Evolutionary conservation across 64 coral and sea anemone species (phyloP).

Genomic region (Dendronephthya gigantea): DNA sequence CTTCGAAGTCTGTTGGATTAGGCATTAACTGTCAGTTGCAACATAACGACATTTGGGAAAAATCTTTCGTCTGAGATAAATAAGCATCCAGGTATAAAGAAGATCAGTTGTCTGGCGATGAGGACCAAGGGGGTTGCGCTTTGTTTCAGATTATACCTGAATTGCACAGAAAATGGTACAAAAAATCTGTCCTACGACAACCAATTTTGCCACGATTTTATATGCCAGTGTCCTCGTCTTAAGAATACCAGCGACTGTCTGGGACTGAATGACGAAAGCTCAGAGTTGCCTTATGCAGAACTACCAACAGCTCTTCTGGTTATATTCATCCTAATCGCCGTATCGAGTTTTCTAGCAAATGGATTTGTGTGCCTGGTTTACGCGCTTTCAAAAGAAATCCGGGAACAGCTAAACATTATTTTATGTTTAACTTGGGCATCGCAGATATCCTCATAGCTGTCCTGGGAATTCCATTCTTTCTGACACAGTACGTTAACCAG

Average conservation of each 20-base stretch:
- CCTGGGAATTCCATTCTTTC: not conserved
- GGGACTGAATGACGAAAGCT: not conserved
- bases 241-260: not conserved
- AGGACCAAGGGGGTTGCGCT: too few species aligned
- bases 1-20: too few species aligned
- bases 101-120: too few species aligned
- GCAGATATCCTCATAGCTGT: not conserved
- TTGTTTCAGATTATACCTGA: not conserved
- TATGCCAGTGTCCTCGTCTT: too few species aligned
- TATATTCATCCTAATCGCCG: not conserved
- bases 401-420: constrained; percentile 6
- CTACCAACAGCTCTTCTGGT: not conserved
- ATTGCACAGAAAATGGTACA: not conserved
- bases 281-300: not conserved
- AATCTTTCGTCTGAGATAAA: too few species aligned
- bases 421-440: not conserved
- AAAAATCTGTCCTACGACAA: too few species aligned
- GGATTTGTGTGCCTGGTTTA: not conserved
- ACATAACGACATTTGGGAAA: too few species aligned
- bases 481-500: not conserved
- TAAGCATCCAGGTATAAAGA: too few species aligned
- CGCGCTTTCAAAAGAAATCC: not conserved
- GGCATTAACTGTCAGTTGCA: too few species aligned
- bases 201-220: too few species aligned
- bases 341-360: not conserved